Percentiles rank a stretch among this genome's conserved stretches.
These are phyloP conservation scores for Monomorium pharaonis DNA, from an alignment of 1,140 invertebrate genomes.

Conservation along the genomic window DNA sequence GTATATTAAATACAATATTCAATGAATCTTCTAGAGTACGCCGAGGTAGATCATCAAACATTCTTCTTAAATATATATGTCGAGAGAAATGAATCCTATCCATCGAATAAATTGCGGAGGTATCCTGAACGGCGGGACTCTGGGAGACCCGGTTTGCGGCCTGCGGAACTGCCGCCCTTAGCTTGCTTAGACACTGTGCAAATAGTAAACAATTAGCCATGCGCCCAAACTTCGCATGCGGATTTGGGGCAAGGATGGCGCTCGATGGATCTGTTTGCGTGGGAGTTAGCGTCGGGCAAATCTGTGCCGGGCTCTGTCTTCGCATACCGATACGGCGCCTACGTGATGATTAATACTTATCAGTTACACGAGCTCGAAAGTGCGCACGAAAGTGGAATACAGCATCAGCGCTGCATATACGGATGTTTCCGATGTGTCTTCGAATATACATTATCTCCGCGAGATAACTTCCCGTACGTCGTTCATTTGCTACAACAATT, in stretches of 20 bases:
- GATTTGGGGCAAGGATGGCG: constrained; percentile 19
- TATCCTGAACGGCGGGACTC: background rate
- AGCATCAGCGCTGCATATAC: background rate
- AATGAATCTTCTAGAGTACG: background rate
- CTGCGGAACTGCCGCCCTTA: background rate
- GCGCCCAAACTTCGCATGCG: constrained; percentile 26
- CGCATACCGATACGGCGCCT: constrained; percentile 32
- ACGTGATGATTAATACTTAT: constrained; percentile 38
- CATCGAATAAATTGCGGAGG: constrained; percentile 13
- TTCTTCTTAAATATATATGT: background rate
- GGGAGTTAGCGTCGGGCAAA: constrained; percentile 27
- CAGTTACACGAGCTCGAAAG: constrained; percentile 5
- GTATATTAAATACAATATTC: background rate
- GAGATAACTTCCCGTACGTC: background rate
- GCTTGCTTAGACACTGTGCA: constrained; percentile 14
- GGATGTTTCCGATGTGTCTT: background rate
- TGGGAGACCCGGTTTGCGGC: background rate
- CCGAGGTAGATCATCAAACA: background rate
- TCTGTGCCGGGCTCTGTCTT: constrained; percentile 17
- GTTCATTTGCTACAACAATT: too few relatives aligned
- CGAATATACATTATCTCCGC: constrained; percentile 1
- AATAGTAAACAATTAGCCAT: constrained; percentile 55
- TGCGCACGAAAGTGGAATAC: background rate
- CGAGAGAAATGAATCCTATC: background rate
- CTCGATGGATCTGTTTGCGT: constrained; percentile 6